Evolutionary conservation across 2,888 invertebrate genomes (phyloP).

Genomic region (Agrochola litura): DNA sequence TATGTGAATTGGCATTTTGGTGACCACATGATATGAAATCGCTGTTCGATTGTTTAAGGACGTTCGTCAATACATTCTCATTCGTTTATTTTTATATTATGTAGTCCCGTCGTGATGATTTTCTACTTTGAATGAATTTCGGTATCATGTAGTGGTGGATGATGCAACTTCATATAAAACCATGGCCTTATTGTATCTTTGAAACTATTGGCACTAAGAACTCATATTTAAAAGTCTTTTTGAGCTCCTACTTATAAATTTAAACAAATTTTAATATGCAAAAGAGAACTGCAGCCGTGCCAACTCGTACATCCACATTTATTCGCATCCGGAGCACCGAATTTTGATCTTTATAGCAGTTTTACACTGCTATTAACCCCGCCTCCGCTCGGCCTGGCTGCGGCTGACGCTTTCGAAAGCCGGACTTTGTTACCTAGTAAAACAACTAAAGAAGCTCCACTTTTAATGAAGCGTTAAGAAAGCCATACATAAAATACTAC

Average conservation of each 20-base stretch:
- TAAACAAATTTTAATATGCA: constrained; percentile 23
- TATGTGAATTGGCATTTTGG: too few species aligned
- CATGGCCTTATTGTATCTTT: background rate
- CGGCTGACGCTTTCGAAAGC: background rate
- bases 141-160: too few species aligned
- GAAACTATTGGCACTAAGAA: background rate
- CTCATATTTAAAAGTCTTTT: constrained; percentile 13
- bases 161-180: too few species aligned
- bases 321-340: constrained; percentile 56
- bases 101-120: too few species aligned
- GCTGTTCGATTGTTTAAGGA: too few species aligned
- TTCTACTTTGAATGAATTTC: too few species aligned
- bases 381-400: background rate
- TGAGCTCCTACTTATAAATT: constrained; percentile 14
- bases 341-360: constrained; percentile 60
- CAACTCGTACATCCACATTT: constrained; percentile 26
- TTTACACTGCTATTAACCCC: constrained; percentile 47
- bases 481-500: background rate
- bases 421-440: background rate
- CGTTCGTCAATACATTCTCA: too few species aligned
- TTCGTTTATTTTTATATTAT: too few species aligned
- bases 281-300: constrained; percentile 26
- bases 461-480: background rate
- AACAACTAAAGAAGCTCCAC: constrained; percentile 6
- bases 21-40: too few species aligned